A percentile compares a stretch with the other conserved stretches of the same genome.
Conservation (phyloP, 35 echinoderm and acorn worm species). For the Hemicentrotus pulcherrimus region DNA sequence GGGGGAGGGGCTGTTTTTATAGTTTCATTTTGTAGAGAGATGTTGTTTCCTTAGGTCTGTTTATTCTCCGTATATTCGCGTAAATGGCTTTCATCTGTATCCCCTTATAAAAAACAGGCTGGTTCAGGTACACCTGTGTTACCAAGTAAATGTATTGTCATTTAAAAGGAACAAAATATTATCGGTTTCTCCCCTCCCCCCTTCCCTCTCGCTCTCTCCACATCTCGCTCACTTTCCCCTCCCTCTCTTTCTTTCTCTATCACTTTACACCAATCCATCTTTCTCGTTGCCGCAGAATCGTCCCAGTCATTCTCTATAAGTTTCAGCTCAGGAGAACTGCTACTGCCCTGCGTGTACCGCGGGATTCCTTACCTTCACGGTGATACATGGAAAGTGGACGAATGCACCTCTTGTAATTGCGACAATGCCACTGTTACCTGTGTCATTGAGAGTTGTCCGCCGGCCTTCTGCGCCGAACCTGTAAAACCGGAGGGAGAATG, state of each 20-base stretch:
- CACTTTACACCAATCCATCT: not conserved
- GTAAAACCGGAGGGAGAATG: constrained; percentile 60
- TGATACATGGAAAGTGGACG: constrained; percentile 42
- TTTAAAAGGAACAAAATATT: too few relatives aligned
- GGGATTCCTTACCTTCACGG: constrained; percentile 30
- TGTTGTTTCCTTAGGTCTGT: too few relatives aligned
- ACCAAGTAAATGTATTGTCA: too few relatives aligned
- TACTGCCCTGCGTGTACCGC: constrained; percentile 33
- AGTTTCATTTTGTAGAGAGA: too few relatives aligned
- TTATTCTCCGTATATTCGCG: too few relatives aligned
- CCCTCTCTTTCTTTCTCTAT: not conserved
- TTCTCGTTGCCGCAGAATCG: not conserved
- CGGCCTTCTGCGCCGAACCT: constrained; percentile 54
- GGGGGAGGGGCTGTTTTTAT: too few relatives aligned
- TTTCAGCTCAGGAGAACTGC: not conserved
- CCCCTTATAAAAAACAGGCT: too few relatives aligned
- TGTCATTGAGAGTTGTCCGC: constrained; percentile 64
- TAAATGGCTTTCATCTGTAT: too few relatives aligned
- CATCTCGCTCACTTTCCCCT: not conserved
- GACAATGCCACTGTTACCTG: constrained; percentile 69
- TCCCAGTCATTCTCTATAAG: not conserved
- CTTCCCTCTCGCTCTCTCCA: not conserved
- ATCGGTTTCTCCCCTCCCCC: too few relatives aligned
- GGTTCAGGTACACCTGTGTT: too few relatives aligned
- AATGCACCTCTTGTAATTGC: constrained; percentile 66